These are phyloP conservation scores for Clarias macrocephalus DNA, from an alignment of 2,113 vertebrate species.

Conservation along the genomic window DNA sequence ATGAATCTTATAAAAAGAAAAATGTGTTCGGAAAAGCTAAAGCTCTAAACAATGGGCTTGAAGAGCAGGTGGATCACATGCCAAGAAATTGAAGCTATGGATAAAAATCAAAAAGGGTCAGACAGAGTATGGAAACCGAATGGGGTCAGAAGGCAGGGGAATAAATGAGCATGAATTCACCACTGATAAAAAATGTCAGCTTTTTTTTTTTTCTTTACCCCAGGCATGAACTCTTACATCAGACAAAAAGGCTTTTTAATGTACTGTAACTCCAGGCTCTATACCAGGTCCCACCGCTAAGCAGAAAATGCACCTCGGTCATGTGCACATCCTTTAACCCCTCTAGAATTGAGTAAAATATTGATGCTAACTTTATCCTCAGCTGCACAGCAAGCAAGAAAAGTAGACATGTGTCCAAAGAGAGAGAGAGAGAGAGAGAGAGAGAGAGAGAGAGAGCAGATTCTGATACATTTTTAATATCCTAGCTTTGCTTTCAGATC, in stretches of 20 bases:
- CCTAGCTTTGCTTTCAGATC: conserved; percentile 19
- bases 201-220: background rate
- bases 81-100: background rate
- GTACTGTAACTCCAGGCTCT: background rate
- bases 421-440: conserved; percentile 19
- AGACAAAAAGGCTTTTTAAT: background rate
- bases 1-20: background rate
- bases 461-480: conserved; percentile 38
- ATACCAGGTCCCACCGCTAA: background rate
- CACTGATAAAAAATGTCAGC: background rate
- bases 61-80: background rate
- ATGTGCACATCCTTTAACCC: background rate
- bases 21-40: background rate
- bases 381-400: background rate
- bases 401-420: conserved; percentile 25
- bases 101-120: background rate
- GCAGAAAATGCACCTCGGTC: background rate
- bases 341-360: conserved; percentile 29
- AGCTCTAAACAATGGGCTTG: background rate
- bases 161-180: background rate
- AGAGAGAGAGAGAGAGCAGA: conserved; percentile 11
- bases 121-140: background rate
- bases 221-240: background rate
- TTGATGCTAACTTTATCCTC: conserved; percentile 26
- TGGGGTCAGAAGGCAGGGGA: background rate